Base-by-base conservation (phyloP, 2,797 vertebrate species). In the Myotis planiceps region DNA sequence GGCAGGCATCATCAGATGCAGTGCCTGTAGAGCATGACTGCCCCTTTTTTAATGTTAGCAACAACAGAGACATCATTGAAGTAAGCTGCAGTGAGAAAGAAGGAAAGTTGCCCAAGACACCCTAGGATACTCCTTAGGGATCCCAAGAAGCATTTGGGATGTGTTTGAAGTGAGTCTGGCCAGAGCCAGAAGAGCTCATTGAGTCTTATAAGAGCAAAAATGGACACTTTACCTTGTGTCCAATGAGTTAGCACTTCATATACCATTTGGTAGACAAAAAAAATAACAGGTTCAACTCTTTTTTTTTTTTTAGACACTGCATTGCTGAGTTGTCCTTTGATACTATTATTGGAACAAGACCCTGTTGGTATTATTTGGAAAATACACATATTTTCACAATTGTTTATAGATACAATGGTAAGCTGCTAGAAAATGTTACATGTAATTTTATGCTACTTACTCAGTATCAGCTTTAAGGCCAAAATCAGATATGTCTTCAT, bases 401-500 rank as follows among this genome's bases (percentile, higher is more conserved):
- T 82, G 81, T 71, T 65, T 65, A 72, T 94, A 90, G 55, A 95
- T 76, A 80, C 13, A 76, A 66, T 21, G 63, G 21, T 60, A 81
- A 95, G n/a, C 53, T 88, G 45, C 88, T 83, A 90, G 69, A 72
- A 89, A 89, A 76, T 88, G 18, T 74, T 88, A 83, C 18, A 18
- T 65, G 29, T 94, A 76, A 85, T 87, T 85, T 94, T 72, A 87
- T 16, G 42, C 29, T 95, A 97, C 98, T 98, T 98, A 98, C 98
- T 97, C 98, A 9, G 96, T 49, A 19, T 49, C 39, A 2, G 10
- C 82, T 86, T 42, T 96, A 25, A 96, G 97, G 51, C 98, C 98
- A 92, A 98, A 98, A 39, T 95, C 96, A 86, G 97, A 71, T 47
- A 23, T 60, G 51, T 98, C 98, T 96, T 98, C 98, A 95, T 95